Conservation (phyloP, 1,140 invertebrate species). For the Aplysia californica region DNA sequence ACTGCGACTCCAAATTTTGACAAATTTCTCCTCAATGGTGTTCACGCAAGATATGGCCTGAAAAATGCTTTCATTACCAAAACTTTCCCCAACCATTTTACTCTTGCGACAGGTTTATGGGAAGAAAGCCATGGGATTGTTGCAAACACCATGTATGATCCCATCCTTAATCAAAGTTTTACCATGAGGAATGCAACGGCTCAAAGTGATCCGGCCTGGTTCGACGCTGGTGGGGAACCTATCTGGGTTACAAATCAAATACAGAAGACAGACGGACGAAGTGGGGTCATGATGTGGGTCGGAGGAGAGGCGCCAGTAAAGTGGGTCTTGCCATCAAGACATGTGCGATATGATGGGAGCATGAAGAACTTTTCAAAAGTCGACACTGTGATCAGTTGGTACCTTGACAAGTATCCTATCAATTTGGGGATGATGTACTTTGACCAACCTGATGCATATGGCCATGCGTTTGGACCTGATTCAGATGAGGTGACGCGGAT, state of each 20-base stretch:
- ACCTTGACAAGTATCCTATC: slow-evolving; percentile 64
- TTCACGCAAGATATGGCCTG: slow-evolving; percentile 50
- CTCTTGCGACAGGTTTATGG: slow-evolving; percentile 81
- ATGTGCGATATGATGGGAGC: slow-evolving; percentile 20
- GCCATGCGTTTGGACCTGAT: slow-evolving; percentile 65
- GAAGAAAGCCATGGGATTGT: slow-evolving; percentile 81
- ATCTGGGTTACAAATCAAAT: slow-evolving; percentile 62
- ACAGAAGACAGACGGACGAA: slow-evolving; percentile 32
- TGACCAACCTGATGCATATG: slow-evolving; percentile 78
- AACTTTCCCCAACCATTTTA: slow-evolving; percentile 85
- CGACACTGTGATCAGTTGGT: slow-evolving; percentile 77
- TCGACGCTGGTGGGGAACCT: slow-evolving; percentile 53
- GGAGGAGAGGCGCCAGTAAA: slow-evolving; percentile 43
- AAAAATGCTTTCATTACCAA: slow-evolving; percentile 77
- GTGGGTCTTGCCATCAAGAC: slow-evolving; percentile 38
- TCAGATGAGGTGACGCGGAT: slow-evolving; percentile 52
- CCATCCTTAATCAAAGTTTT: slow-evolving; percentile 65
- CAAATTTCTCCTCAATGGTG: slow-evolving; percentile 57
- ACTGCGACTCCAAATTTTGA: slow-evolving; percentile 54
- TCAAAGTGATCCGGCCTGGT: slow-evolving; percentile 46
- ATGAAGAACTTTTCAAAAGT: slow-evolving; percentile 70
- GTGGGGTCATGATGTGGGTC: slow-evolving; percentile 49
- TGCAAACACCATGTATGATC: slow-evolving; percentile 77
- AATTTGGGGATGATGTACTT: slow-evolving; percentile 79
- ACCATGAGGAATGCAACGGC: slow-evolving; percentile 64